phyloP scores from a whole-genome alignment of 2,888 invertebrate species.

The Drosophila lacicola region DNA sequence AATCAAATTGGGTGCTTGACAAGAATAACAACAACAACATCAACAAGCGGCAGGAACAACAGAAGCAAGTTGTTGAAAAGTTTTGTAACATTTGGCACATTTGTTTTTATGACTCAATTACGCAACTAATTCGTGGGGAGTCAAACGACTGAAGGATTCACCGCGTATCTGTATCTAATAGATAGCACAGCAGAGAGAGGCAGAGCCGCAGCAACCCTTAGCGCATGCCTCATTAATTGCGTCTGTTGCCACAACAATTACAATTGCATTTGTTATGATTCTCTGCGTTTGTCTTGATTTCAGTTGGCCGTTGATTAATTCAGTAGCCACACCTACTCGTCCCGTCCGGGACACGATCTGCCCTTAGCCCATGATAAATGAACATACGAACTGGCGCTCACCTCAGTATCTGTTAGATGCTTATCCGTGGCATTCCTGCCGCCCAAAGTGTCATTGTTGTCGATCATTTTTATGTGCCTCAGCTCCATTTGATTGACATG shows the following conservation, averaged over 20 bases:
- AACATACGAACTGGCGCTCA: constrained; percentile 54
- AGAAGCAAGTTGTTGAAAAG: constrained; percentile 34
- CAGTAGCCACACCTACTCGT: constrained; percentile 67
- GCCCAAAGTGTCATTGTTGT: constrained; percentile 80
- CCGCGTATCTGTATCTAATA: constrained; percentile 34
- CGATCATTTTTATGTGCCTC: constrained; percentile 74
- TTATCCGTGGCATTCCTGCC: constrained; percentile 79
- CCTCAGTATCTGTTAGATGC: constrained; percentile 48
- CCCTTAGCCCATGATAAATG: constrained; percentile 66
- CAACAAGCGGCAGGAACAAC: no score
- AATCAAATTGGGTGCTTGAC: constrained; percentile 20
- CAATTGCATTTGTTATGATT: constrained; percentile 66
- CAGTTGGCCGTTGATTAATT: constrained; percentile 68
- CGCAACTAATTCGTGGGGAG: constrained; percentile 81
- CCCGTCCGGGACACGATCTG: constrained; percentile 2
- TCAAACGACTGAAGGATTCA: constrained; percentile 63
- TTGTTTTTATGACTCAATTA: constrained; percentile 85
- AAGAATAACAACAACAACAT: constrained; percentile 9
- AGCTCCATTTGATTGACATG: constrained; percentile 71
- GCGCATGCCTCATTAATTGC: constrained; percentile 62
- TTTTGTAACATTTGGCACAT: constrained; percentile 83
- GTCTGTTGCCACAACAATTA: constrained; percentile 37
- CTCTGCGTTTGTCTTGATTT: constrained; percentile 33
- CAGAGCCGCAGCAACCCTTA: constrained; percentile 31
- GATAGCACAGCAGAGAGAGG: constrained; percentile 22